Percentiles rank a stretch among this genome's conserved stretches.
phyloP scores from a whole-genome alignment of 2,113 vertebrate genomes.

The Antechinus flavipes region DNA sequence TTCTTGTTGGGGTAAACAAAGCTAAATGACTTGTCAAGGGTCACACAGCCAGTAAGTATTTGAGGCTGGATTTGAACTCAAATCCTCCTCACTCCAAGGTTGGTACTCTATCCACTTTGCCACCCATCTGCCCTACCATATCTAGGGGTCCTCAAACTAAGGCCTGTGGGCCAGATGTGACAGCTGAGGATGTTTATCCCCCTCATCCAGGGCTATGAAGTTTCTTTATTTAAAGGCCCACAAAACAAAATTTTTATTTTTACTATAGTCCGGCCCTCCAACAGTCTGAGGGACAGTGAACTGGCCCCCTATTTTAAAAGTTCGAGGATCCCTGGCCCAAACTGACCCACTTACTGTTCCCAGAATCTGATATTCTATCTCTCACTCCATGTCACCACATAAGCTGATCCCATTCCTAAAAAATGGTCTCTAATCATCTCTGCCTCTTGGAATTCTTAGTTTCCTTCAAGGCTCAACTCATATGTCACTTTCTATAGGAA shows the following conservation, averaged over 20 bases:
- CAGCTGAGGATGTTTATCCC: too few relatives aligned
- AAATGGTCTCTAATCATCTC: neutral
- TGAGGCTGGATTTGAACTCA: slow-evolving; percentile 38
- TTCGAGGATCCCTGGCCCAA: neutral
- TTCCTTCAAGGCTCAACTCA: neutral
- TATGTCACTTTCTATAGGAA: neutral
- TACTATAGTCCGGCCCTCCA: too few relatives aligned
- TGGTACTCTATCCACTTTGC: neutral
- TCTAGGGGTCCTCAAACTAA: too few relatives aligned
- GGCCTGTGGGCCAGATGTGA: too few relatives aligned
- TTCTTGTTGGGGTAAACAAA: too few relatives aligned
- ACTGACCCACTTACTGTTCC: neutral
- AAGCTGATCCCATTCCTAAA: neutral
- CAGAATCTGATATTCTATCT: neutral
- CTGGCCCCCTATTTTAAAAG: too few relatives aligned
- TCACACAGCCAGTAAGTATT: neutral
- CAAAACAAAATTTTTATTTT: too few relatives aligned
- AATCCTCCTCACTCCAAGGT: neutral
- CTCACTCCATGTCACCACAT: neutral
- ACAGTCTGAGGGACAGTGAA: too few relatives aligned
- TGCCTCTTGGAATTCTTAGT: neutral
- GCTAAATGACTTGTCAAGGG: neutral
- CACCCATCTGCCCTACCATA: neutral
- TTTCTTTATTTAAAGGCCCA: too few relatives aligned
- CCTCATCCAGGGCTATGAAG: too few relatives aligned